Base-by-base conservation (phyloP, 2,797 vertebrate genomes). In the Micrastur ruficollis region DNA sequence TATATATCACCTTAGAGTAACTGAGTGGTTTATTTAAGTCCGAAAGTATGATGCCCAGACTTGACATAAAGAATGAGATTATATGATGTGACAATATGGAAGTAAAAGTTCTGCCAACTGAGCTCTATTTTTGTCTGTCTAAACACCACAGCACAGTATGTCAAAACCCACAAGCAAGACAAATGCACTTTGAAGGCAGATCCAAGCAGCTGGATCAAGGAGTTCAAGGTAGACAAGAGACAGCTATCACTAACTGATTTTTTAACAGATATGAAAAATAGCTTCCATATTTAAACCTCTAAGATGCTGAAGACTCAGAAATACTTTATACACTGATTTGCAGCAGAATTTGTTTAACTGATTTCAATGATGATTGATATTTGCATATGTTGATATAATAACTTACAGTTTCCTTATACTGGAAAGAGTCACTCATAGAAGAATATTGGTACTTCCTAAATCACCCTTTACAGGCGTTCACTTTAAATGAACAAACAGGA, bases 401-500 rank as follows among this genome's bases (percentile, higher is more conserved):
- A 52, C 27, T 91, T 56, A 44, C 6, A 70, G 31, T 32, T 67
- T 79, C 34, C 20, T 59, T 44, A 31, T 20, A 87, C 23, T 63
- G 63, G 42, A 56, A 87, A 80, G 42, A 49, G 26, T 75, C 23
- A 32, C 53, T 70, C 23, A 63, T 5, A 85, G 23, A 56, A 71
- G 22, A 79, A 34, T 29, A 94, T 5, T 16, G 8, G 16, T 62
- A 87, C 84, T 93, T 94, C 59, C 81, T 63, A 89, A 91, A 94
- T 78, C 25, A 56, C 61, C 52, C 52, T 68, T 88, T 66, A 65
- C 8, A 87, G 81, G 89, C 61, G 44, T 93, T 97, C 91, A 71
- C 95, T 96, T 96, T 89, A 97, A 97, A 38, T 55, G 73, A 96
- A 20, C 38, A 96, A 95, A 93, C 91, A 90, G 82, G 86, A 82